These are phyloP conservation scores for Sebastes fasciatus DNA, from an alignment of 2,113 vertebrate genomes.

Conservation along the genomic window DNA sequence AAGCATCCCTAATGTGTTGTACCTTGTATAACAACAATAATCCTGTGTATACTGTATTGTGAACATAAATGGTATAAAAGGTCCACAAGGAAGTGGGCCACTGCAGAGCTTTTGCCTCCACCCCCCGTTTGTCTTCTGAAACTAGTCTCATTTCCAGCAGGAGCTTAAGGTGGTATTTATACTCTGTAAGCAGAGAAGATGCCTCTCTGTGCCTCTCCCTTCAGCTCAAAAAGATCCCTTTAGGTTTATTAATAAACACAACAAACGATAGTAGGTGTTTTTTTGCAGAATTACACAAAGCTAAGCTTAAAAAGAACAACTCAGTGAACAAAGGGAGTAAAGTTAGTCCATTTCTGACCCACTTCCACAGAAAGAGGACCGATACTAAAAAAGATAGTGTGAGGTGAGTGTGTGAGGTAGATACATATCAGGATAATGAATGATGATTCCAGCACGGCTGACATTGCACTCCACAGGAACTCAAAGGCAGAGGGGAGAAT, in stretches of 20 bases:
- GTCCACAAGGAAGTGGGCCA: slow-evolving; percentile 65
- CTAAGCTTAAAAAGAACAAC: neutral
- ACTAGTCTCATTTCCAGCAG: slow-evolving; percentile 41
- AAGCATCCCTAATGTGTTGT: slow-evolving; percentile 1
- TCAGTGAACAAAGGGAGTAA: neutral
- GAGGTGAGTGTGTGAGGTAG: slow-evolving; percentile 24
- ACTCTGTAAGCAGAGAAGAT: slow-evolving; percentile 24
- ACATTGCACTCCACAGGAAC: slow-evolving; percentile 81
- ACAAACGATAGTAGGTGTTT: slow-evolving; percentile 18
- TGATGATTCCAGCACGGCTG: slow-evolving; percentile 77
- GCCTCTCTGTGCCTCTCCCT: slow-evolving; percentile 30
- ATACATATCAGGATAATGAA: slow-evolving; percentile 70
- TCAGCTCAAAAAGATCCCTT: slow-evolving; percentile 40
- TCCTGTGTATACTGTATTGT: slow-evolving; percentile 23
- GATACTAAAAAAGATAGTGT: neutral
- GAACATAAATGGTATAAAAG: slow-evolving; percentile 44
- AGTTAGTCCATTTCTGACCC: slow-evolving; percentile 8
- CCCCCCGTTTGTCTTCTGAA: slow-evolving; percentile 39
- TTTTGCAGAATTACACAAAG: neutral
- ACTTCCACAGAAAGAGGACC: neutral
- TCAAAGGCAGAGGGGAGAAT: slow-evolving; percentile 76
- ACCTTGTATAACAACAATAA: slow-evolving; percentile 31
- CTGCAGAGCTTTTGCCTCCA: slow-evolving; percentile 53
- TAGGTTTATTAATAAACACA: slow-evolving; percentile 52
- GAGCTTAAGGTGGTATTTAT: slow-evolving; percentile 52